Evolutionary conservation across 2,888 invertebrate species (phyloP), one percentile per base, ranked within the genome.

Genomic region (Mimachlamys varia): DNA sequence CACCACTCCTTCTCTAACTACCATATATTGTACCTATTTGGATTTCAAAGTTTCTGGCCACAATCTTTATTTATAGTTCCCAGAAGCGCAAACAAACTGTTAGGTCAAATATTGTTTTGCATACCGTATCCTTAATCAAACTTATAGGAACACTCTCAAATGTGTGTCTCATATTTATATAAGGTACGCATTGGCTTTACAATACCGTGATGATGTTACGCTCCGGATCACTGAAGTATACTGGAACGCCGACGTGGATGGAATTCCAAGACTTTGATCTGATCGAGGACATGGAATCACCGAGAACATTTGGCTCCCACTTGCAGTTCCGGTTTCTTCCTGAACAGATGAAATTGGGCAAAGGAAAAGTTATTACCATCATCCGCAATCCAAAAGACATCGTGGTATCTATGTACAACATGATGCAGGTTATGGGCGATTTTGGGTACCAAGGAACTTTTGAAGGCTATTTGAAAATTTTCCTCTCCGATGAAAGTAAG

Each of bases 131-230:
- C n/a, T n/a, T n/a, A 5, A 44, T 5, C 3, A 44, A 44, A 44
- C 4, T 5, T n/a, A 44, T 44, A 44, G 7, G 4, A 10, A 2
- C 58, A 22, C 3, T 0, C 22, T 4, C 7, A 58, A 2, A 19
- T 3, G 0, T 22, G 2, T 22, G 7, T 2, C 4, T n/a, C 2
- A 2, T 58, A 3, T 58, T 19, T n/a, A n/a, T 58, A 22, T 7
- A 2, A 76, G 76, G 76, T 7, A 76, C 76, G 10, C 76, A 76
- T 15, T 76, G 76, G 76, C 76, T 76, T 0, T 76, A 76, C 33
- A 76, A 76, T 22, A 76, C 76, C 12, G 76, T 76, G 33, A 76
- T 76, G 76, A 76, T 76, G 76, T 76, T 76, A 76, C 76, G 76
- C 4, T 76, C 76, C 7, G 27, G 76, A 76, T 33, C 76, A 10